Base-by-base conservation (phyloP, 2,113 vertebrate species). In the Collichthys lucidus region DNA sequence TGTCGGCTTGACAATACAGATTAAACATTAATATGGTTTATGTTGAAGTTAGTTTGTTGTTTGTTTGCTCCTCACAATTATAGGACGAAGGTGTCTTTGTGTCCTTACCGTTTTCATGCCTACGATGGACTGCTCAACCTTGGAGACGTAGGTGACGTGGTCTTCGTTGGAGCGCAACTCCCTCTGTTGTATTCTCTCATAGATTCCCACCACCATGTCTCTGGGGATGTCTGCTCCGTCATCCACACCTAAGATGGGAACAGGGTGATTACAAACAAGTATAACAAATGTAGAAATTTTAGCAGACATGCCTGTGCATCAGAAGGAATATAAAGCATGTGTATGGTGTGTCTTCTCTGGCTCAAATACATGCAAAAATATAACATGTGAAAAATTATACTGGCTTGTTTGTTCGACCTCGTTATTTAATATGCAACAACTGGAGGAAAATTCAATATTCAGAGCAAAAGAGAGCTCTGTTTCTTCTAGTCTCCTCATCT, bases 101-200 rank as follows among this genome's bases (percentile, higher is more conserved):
- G 29, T 42, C 88, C 97, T 97, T 83, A 99, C 98, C 35, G 98
- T 97, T 95, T 99, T 99, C 98, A 99, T 99, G 91, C 98, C 98
- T 22, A 99, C 94, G 14, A 99, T 99, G 90, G 98, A 99, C 93
- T 99, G 99, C 90, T 99, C 98, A 89, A 99, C 98, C 89, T 99
- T 99, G 90, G 97, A 98, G 80, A 99, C 98, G 2, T 99, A 99
- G 10, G 98, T 99, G 88, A 99, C 98, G 0, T 99, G 98, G 88
- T 99, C 98, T 85, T 99, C 98, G 2, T 99, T 99, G 80, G 98
- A 99, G 84, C 97, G 97, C 11, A 99, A 93, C 83, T 99, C 98
- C 78, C 97, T 97, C 94, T 95, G 97, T 83, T 99, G 98, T 88
- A 99, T 99, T 31, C 98, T 95, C 72, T 99, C 98, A 0, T 99